These are phyloP conservation scores for Thereva unica DNA, from an alignment of 2,888 invertebrate species.

Conservation along the genomic window DNA sequence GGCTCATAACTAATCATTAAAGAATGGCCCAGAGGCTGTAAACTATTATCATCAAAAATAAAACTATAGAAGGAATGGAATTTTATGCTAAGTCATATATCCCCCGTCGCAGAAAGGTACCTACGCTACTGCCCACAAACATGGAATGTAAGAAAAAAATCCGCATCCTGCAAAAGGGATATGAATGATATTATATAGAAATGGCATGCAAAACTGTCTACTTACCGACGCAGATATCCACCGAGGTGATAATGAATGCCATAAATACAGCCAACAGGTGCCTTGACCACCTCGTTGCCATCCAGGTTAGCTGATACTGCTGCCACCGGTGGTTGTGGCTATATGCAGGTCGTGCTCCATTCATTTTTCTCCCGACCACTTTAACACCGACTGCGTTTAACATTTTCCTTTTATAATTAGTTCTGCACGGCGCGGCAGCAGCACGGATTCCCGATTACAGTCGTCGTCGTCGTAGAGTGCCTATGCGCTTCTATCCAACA, in stretches of 20 bases:
- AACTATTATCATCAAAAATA: too few species aligned
- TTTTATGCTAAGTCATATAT: slow-evolving; percentile 16
- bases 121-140: background rate
- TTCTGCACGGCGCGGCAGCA: slow-evolving; percentile 5
- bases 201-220: slow-evolving; percentile 17
- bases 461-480: too few species aligned
- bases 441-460: slow-evolving; percentile 8
- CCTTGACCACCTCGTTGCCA: slow-evolving; percentile 22
- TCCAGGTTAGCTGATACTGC: background rate
- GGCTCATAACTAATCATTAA: too few species aligned
- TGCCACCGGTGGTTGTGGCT: slow-evolving; percentile 5
- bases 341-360: slow-evolving; percentile 11
- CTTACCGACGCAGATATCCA: slow-evolving; percentile 32
- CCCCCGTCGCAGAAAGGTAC: background rate
- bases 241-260: slow-evolving; percentile 32
- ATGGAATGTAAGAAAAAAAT: background rate
- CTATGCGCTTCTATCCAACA: too few species aligned
- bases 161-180: background rate
- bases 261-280: slow-evolving; percentile 33
- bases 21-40: too few species aligned
- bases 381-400: background rate
- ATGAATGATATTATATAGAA: background rate
- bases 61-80: too few species aligned
- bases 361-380: slow-evolving; percentile 16
- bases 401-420: slow-evolving; percentile 19